These are phyloP conservation scores for Pterophyllum scalare DNA, from an alignment of 2,113 vertebrate species.

Conservation along the genomic window DNA sequence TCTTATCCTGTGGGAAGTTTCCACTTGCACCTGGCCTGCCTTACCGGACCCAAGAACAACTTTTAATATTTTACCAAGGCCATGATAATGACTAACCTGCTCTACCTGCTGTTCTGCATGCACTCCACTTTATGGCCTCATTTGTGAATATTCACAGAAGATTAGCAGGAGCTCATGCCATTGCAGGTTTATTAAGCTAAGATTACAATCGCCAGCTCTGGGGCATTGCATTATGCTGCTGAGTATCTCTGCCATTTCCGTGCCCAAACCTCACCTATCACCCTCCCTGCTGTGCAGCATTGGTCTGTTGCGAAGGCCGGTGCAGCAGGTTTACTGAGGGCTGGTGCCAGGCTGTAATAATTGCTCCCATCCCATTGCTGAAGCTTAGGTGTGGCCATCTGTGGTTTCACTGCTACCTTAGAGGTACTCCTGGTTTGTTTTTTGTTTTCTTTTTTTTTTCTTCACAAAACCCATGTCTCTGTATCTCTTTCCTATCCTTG, in stretches of 20 bases:
- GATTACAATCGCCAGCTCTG: constrained; percentile 42
- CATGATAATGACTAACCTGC: constrained; percentile 75
- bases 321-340: constrained; percentile 48
- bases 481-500: constrained; percentile 62
- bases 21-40: constrained; percentile 46
- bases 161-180: constrained; percentile 45
- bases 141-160: constrained; percentile 58
- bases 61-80: constrained; percentile 71
- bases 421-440: constrained; percentile 66
- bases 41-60: constrained; percentile 4
- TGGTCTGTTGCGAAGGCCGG: constrained; percentile 51
- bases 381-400: constrained; percentile 55
- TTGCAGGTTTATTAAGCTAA: constrained; percentile 51
- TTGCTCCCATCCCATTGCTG: constrained; percentile 13
- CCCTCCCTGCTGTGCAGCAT: not conserved
- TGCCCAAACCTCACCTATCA: constrained; percentile 15
- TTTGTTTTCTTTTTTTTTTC: constrained; percentile 36
- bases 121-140: constrained; percentile 55
- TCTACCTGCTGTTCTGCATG: constrained; percentile 11
- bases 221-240: constrained; percentile 27
- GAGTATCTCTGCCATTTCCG: constrained; percentile 38
- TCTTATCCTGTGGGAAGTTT: constrained; percentile 69
- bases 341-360: constrained; percentile 48
- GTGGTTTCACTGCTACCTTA: constrained; percentile 66
- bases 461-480: constrained; percentile 76